Conservation (phyloP, 2,113 vertebrate genomes). For the Conger conger region DNA sequence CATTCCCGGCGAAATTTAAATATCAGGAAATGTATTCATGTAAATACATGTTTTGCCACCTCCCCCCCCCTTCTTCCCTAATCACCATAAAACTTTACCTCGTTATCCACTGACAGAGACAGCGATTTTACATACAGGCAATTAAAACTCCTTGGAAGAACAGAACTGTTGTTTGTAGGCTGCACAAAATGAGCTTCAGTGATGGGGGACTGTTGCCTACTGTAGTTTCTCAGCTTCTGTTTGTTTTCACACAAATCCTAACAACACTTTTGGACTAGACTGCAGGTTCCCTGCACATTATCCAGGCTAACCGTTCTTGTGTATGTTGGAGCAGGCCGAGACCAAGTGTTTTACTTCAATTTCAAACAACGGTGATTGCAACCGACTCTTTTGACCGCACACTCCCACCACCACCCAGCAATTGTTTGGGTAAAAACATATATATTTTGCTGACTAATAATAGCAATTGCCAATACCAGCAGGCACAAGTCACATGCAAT, state of each 20-base stretch:
- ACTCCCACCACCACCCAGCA: background rate
- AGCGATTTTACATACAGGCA: background rate
- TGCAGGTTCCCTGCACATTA: background rate
- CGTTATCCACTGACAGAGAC: background rate
- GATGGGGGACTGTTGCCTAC: background rate
- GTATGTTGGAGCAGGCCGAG: background rate
- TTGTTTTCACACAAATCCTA: slow-evolving; percentile 1
- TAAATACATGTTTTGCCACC: background rate
- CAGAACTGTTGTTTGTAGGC: background rate
- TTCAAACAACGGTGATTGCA: background rate
- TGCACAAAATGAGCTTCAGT: background rate
- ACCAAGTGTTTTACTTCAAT: background rate
- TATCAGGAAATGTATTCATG: background rate
- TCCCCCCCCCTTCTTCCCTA: background rate
- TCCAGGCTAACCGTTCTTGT: background rate
- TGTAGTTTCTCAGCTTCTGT: background rate
- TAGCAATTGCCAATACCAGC: background rate
- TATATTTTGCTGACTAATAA: background rate
- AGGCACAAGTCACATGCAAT: background rate
- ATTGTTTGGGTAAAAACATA: no score
- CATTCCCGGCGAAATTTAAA: background rate
- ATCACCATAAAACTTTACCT: background rate
- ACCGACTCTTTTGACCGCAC: background rate
- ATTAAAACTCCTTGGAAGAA: background rate
- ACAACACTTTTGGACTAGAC: background rate